Evolutionary conservation across 2,113 vertebrate genomes (phyloP).

Genomic region (Anser brachyrhynchus): DNA sequence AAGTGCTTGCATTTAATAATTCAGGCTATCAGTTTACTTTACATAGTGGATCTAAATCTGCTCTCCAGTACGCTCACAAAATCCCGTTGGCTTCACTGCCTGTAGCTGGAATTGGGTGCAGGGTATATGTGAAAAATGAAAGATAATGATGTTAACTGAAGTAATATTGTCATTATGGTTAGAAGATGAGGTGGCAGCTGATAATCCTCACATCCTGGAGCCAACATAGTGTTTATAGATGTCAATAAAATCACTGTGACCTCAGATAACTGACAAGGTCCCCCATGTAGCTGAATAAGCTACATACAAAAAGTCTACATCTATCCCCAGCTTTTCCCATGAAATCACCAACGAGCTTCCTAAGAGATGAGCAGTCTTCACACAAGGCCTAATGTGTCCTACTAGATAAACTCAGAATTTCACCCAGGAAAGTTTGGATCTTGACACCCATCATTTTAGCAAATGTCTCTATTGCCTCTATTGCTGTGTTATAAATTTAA

Average conservation of each 20-base stretch:
- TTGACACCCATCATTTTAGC: background rate
- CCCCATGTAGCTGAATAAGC: background rate
- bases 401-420: background rate
- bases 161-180: background rate
- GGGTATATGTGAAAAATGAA: background rate
- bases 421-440: background rate
- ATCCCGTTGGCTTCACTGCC: background rate
- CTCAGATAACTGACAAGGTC: background rate
- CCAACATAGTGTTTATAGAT: background rate
- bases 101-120: background rate
- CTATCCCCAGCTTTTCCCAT: background rate
- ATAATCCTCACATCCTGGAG: background rate
- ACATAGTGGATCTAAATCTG: background rate
- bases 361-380: background rate
- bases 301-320: background rate
- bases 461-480: background rate
- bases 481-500: background rate
- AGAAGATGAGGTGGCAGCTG: background rate
- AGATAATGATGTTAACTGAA: background rate
- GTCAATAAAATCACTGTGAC: background rate
- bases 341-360: background rate
- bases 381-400: background rate
- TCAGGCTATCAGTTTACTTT: conserved; percentile 56
- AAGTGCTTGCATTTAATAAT: conserved; percentile 52
- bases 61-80: conserved; percentile 13